Conservation (phyloP, 2,888 invertebrate species). For the Lymantria dispar region DNA sequence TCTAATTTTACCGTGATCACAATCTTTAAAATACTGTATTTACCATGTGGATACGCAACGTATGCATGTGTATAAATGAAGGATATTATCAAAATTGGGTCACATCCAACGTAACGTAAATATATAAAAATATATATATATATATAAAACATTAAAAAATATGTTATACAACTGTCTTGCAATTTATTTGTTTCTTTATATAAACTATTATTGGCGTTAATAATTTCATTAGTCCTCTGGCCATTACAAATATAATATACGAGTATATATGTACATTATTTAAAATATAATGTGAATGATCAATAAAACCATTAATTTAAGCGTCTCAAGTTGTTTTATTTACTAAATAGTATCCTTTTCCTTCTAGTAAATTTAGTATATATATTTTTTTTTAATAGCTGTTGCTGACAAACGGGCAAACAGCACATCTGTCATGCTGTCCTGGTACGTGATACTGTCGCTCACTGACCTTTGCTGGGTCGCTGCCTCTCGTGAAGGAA, state of each 20-base stretch:
- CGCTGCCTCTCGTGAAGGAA: too few species aligned
- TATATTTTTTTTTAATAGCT: too few species aligned
- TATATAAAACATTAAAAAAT: neutral
- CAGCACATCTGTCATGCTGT: too few species aligned
- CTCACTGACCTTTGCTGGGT: too few species aligned
- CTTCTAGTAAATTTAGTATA: too few species aligned
- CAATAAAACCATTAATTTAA: slow-evolving; percentile 55
- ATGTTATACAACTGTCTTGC: neutral
- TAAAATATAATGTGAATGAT: slow-evolving; percentile 46
- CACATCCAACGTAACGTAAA: neutral
- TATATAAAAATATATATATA: neutral
- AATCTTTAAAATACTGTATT: neutral
- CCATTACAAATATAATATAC: slow-evolving; percentile 36
- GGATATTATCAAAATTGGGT: neutral
- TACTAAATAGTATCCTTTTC: too few species aligned
- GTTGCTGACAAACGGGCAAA: too few species aligned
- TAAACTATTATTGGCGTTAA: slow-evolving; percentile 37
- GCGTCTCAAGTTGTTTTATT: slow-evolving; percentile 17
- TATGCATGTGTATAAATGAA: neutral
- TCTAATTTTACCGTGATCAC: neutral
- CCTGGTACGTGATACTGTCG: too few species aligned
- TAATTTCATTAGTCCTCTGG: slow-evolving; percentile 41
- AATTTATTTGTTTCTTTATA: neutral
- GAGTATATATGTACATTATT: slow-evolving; percentile 42
- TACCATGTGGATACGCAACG: too few species aligned